Evolutionary conservation across 2,888 invertebrate species (phyloP), one percentile per base, ranked within the genome.

Genomic region (Gymnosoma rotundatum): DNA sequence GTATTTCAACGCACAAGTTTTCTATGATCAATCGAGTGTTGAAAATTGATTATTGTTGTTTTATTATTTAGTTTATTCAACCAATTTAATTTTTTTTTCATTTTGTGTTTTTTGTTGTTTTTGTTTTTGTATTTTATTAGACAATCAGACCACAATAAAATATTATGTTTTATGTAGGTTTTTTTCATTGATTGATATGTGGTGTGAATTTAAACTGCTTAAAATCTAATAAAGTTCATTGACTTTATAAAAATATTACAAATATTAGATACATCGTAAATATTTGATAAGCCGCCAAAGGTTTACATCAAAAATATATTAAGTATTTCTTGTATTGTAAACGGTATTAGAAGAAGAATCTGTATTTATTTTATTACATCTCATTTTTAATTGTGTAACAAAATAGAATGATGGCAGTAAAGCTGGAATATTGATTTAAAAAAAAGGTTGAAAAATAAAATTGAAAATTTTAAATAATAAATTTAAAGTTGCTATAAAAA

Each of bases 181-280:
- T 45, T 61, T 6, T 67, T 48, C 25, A 25, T 66, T 66, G 66
- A 67, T 36, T 80, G 73, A 60, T 61, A 12, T 66, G 60, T 74
- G 61, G 54, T 61, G 67, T 54, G 79, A 60, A 74, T 73, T 58
- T 56, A 0, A 67, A 60, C 52, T 67, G 10, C 12, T 66, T 14
- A 36, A 52, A n/a, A 42, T 60, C 16, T 4, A 21, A n/a, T 6
- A 20, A 67, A 80, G 79, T 80, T 80, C 60, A 74, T 80, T 73
- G 66, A 80, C 79, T 73, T 61, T 18, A 18, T 14, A 21, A 52
- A 61, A 69, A 7, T 38, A 45, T 45, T 12, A 45, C 20, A 54
- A 52, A 48, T 18, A 38, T 54, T 14, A n/a, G 42, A n/a, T 16
- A 42, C 25, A 45, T 48, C 12, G 21, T 4, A 61, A 20, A 36